Evolutionary conservation across 2,888 invertebrate species (phyloP).

Genomic region (Ceriagrion tenellum): DNA sequence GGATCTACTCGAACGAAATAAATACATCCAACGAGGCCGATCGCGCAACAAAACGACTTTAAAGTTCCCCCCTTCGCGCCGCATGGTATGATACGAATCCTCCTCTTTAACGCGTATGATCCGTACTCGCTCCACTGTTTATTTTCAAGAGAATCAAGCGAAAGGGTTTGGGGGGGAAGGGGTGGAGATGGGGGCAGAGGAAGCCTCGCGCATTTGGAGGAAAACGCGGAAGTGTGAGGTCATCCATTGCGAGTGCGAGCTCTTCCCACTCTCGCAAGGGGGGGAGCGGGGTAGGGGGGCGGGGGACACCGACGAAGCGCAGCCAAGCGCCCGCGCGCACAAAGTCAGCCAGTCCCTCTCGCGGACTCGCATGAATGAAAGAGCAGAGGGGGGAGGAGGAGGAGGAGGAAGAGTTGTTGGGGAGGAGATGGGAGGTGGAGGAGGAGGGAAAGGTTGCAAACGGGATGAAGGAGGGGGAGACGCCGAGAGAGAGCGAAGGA

Average conservation of each 20-base stretch:
- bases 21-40: too few relatives aligned
- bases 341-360: background rate
- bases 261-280: background rate
- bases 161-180: too few relatives aligned
- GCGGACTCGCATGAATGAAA: conserved; percentile 23
- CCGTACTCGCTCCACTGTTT: too few relatives aligned
- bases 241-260: background rate
- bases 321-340: background rate
- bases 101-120: too few relatives aligned
- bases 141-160: too few relatives aligned
- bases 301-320: background rate
- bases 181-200: too few relatives aligned
- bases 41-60: too few relatives aligned
- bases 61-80: too few relatives aligned
- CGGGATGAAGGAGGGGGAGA: background rate
- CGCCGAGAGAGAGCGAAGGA: too few relatives aligned
- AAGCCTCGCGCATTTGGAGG: background rate
- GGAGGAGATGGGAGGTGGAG: background rate
- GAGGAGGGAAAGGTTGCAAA: background rate
- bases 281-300: too few relatives aligned
- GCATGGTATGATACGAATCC: too few relatives aligned
- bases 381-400: background rate
- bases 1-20: too few relatives aligned
- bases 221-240: conserved; percentile 22
- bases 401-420: background rate